Base-by-base conservation (phyloP, 2,888 invertebrate species). In the Parapristionchus giblindavisi region DNA sequence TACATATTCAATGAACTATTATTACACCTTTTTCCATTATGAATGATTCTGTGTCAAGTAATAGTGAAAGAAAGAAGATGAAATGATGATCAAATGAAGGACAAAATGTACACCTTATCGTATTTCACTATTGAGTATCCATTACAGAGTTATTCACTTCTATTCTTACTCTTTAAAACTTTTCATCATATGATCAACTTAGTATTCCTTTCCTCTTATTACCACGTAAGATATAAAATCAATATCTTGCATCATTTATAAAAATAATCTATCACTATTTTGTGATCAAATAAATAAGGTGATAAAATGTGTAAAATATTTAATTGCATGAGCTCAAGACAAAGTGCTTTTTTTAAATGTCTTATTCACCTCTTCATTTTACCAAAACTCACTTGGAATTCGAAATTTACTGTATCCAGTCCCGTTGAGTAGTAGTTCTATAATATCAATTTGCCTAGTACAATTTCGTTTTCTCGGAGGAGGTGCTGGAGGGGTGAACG, bases 391-490 rank as follows among this genome's bases (percentile, higher is more conserved):
- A 86, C 86, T 79, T 63, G 88, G 88, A 17, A 88, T 83, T 17
- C 83, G 78, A 77, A 85, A 88, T 73, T 87, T 88, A 79, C 85
- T 88, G 75, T 88, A 88, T 34, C 87, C 87, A 1, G 87, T 87
- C 21, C 84, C 85, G 76, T 87, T 87, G 56, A 87, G 79, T 24
- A 87, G 75, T 76, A 78, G 78, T 75, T 87, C 86, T 48, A 87
- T 87, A 40, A 87, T 81, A 63, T 81, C 82, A 17, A 83, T 86
- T 75, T 87, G 85, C 38, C 83, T 75, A 8, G 85, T 85, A 77
- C 87, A 87, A 52, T 86, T 86, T 17, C 77, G 63, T 36, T 63
- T 56, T 8, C 56, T n/a, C 11, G 51, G 65, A 24, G 38, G 63
- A 61, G 61, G 36, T 8, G 61, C 34, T n/a, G 21, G 8, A 27